Conservation (phyloP, 2,888 invertebrate genomes). For the Cephonodes hylas region DNA sequence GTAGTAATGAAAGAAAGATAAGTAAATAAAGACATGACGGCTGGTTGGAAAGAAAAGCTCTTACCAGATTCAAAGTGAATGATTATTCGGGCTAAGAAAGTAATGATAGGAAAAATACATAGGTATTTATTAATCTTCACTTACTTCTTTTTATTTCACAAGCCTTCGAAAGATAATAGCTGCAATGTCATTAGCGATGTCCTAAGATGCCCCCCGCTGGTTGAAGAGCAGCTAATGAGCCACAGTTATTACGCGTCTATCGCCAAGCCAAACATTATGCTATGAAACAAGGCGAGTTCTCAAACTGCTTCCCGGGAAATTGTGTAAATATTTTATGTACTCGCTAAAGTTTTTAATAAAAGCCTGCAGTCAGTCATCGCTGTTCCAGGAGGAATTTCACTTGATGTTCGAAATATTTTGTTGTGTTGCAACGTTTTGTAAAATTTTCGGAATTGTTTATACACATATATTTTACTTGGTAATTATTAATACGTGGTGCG, state of each 20-base stretch:
- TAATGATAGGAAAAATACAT: no score
- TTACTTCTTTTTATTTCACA: no score
- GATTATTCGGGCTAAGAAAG: no score
- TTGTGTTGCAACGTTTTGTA: not conserved
- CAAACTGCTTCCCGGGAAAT: not conserved
- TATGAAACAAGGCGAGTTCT: not conserved
- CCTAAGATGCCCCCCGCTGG: not conserved
- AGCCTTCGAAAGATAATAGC: not conserved
- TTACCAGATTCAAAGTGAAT: no score
- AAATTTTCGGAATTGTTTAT: no score
- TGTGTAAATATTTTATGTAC: not conserved
- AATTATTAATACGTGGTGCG: no score
- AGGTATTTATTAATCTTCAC: no score
- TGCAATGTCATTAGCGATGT: not conserved
- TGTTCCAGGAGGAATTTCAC: not conserved
- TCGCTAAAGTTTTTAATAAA: not conserved
- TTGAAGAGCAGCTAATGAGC: not conserved
- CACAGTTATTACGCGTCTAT: not conserved
- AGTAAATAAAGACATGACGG: no score
- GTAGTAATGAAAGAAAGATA: no score
- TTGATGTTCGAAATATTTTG: not conserved
- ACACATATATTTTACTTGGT: no score
- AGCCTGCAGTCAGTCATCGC: not conserved
- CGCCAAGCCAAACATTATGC: not conserved
- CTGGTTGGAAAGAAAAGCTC: no score